phyloP scores from a whole-genome alignment of 2,113 vertebrate genomes.

The Gasterosteus nipponicus region DNA sequence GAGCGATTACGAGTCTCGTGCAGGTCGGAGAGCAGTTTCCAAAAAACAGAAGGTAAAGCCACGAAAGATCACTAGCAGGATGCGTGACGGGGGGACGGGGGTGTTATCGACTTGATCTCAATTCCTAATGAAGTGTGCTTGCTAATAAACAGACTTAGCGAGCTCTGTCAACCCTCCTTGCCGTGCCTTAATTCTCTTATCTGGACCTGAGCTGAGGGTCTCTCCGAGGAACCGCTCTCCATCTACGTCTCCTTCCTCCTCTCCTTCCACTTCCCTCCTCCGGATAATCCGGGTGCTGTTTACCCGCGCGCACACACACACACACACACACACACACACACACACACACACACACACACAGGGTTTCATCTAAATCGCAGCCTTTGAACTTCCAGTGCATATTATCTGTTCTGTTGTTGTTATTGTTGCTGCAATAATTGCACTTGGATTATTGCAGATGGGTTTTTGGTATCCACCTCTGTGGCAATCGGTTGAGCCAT shows the following conservation, averaged over 20 bases:
- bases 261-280: constrained; percentile 55
- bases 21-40: constrained; percentile 69
- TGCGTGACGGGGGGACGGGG: too few species aligned
- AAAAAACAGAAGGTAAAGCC: constrained; percentile 58
- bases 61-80: constrained; percentile 26
- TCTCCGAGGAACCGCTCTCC: constrained; percentile 81
- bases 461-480: constrained; percentile 39
- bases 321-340: too few species aligned
- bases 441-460: constrained; percentile 68
- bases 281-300: constrained; percentile 84
- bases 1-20: constrained; percentile 88
- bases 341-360: constrained; percentile 6
- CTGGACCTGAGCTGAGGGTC: constrained; percentile 78
- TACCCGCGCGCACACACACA: constrained; percentile 56
- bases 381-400: constrained; percentile 69
- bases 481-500: constrained; percentile 26
- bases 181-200: constrained; percentile 88
- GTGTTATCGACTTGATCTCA: constrained; percentile 85
- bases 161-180: constrained; percentile 83
- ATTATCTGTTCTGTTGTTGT: constrained; percentile 71
- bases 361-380: constrained; percentile 62
- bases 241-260: constrained; percentile 73
- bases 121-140: constrained; percentile 86
- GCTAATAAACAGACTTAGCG: constrained; percentile 88
- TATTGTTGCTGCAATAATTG: constrained; percentile 74